Evolutionary conservation across 2,888 invertebrate genomes (phyloP), one percentile per base, ranked within the genome.

Genomic region (Abrostola tripartita): DNA sequence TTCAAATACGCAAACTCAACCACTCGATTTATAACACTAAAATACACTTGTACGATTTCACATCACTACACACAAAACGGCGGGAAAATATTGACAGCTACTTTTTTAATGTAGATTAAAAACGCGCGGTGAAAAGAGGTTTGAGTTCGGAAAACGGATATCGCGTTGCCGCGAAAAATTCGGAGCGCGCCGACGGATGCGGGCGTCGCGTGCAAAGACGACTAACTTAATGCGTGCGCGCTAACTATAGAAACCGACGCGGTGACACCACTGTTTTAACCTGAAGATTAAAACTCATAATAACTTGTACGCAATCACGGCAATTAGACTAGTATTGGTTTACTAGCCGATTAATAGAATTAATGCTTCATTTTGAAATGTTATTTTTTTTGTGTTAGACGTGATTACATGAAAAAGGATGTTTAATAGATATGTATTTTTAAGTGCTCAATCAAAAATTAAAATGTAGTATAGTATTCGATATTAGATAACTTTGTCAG

Each of bases 171-270:
- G 91, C 89, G 90, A 89, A 90, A 87, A 81, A 82, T 88, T 85
- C 84, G 74, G 85, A 85, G 86, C 90, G 91, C 89, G 88, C 85
- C 72, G 63, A 71, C 81, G 83, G 85, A 88, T 84, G 88, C 92
- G 92, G 87, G 92, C 92, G 92, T 90, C 92, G 92, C 92, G 91
- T 90, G 91, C 88, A 72, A 74, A 79, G 86, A 75, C 89, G 86
- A 71, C 74, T 84, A 82, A 86, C 89, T 86, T 82, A 90, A 90
- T 92, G 92, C 87, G 88, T 87, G 87, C 78, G 84, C 84, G 83
- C 82, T 87, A 87, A 87, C 85, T 83, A 85, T 84, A 84, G 88
- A 87, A 88, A 89, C 85, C 74, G 74, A 76, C 78, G 78, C 83
- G 82, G 83, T 82, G 84, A 76, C 84, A 87, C 84, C 82, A 79